Conservation (phyloP, 1,140 invertebrate genomes). For the Drosophila orena region DNA sequence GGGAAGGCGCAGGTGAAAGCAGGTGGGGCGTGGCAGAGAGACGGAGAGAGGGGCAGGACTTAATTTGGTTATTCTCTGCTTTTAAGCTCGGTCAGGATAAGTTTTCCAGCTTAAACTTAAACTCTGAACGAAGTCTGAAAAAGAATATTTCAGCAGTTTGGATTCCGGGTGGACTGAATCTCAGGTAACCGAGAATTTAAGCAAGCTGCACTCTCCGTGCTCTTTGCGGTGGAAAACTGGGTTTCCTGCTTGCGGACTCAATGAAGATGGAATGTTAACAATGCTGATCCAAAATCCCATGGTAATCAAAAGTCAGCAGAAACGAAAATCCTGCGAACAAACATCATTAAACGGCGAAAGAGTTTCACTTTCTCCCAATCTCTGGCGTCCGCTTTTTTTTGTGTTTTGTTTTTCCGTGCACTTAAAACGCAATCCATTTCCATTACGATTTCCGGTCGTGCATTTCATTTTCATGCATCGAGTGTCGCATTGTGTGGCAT, state of each 20-base stretch:
- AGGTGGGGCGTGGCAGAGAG: background rate
- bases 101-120: conserved; percentile 20
- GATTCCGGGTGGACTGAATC: conserved; percentile 19
- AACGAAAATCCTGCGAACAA: conserved; percentile 32
- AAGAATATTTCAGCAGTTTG: conserved; percentile 13
- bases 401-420: conserved; percentile 4
- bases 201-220: conserved; percentile 23
- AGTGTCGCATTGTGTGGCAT: conserved; percentile 46
- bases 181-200: conserved; percentile 53
- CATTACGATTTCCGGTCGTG: conserved; percentile 27
- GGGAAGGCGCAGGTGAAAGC: conserved; percentile 8
- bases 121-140: conserved; percentile 14
- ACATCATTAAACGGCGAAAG: conserved; percentile 40
- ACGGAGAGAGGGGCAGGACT: background rate
- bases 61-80: conserved; percentile 41
- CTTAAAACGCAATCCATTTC: conserved; percentile 41
- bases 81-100: conserved; percentile 7
- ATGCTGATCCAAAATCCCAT: conserved; percentile 35
- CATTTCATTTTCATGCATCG: conserved; percentile 36
- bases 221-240: background rate
- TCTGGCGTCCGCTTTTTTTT: background rate
- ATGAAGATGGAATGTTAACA: conserved; percentile 53
- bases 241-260: conserved; percentile 1
- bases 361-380: conserved; percentile 16
- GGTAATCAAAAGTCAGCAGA: conserved; percentile 31